Evolutionary conservation across 2,797 vertebrate genomes (phyloP), one percentile per base, ranked within the genome.

Genomic region (Gymnoscopelus microlampas): DNA sequence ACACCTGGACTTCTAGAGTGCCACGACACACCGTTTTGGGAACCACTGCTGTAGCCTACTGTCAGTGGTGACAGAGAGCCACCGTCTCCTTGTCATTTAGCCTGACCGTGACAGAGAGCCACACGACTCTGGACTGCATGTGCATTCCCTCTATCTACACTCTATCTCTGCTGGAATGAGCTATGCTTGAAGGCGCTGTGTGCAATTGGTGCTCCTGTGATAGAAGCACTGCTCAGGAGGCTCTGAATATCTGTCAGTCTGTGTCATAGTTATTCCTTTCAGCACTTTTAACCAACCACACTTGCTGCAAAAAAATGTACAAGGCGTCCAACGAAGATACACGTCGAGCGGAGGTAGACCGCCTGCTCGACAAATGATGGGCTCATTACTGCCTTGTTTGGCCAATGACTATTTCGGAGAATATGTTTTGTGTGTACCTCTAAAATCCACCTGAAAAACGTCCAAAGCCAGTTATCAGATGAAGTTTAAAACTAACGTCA

Each of bases 21-120:
- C 26, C 39, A 44, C 39, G 7, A 44, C 39, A 44, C 39, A 44
- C 7, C 39, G 39, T 44, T 44, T 9, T 44, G 39, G 39, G 39
- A 35, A 35, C 6, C 32, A 7, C 26, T 29, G 26, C 26, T 29
- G 26, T 4, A 29, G 26, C 26, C 26, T 29, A 55, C 64, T 23
- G 81, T 86, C 82, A 79, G 84, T 84, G 82, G 80, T 88, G 90
- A 89, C 87, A 88, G 87, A 78, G 83, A 78, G 68, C 70, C 76
- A n/a, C 72, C 76, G 80, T 84, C 86, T 86, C 81, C 79, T 79
- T 93, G 90, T 91, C 88, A 84, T 84, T 82, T 63, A 84, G 64
- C 71, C 83, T 76, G 91, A 89, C 89, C 85, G 69, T 86, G 87
- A 90, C 88, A 83, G 81, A 88, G 78, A 70, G 79, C 68, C 85